Evolutionary conservation across 2,113 vertebrate species (phyloP), one percentile per base, ranked within the genome.

Genomic region (Tachysurus vachellii): DNA sequence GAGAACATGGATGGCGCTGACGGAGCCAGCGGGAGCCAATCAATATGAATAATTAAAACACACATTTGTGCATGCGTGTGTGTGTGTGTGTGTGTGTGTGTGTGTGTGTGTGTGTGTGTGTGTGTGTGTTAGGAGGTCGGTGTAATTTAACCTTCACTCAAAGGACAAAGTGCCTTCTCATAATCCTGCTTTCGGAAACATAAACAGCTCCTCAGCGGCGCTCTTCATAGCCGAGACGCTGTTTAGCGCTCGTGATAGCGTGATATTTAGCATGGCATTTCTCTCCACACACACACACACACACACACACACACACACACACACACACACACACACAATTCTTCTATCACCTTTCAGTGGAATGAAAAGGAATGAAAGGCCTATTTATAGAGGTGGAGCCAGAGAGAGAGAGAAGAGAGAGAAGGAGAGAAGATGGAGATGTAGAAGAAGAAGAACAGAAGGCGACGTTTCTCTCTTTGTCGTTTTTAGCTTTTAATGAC

Each of bases 21-120:
- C 68, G 71, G 50, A 59, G 82, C 66, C 79, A 81, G 89, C 54
- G 75, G 53, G 44, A 81, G 73, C 83, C 82, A 90, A 87, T 89
- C 82, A 90, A 85, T 87, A 89, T 83, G 64, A 80, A 85, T 89
- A 85, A 82, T 90, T 89, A 86, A 87, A 87, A 62, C 53, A 36
- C n/a, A 54, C 53, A 31, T 42, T 0, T 64, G 68, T 64, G 79
- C 31, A n/a, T 68, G 36, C 82, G 31, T 57, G 53, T 62, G 61
- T 81, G 64, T 82, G 54, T 82, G 77, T 73, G 54, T 42, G 28
- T 82, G 80, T 82, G 73, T 80, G 42, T 82, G 73, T 50, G 47
- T 50, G 47, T 50, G 47, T 50, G 47, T 62, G 57, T 76, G 66
- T 86, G 75, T 62, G 26, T 71, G 64, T 84, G 54, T 75, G 66